Percentiles rank a stretch among this genome's conserved stretches.
phyloP scores from a whole-genome alignment of 2,113 vertebrate species.

The Butastur rufipennis region DNA sequence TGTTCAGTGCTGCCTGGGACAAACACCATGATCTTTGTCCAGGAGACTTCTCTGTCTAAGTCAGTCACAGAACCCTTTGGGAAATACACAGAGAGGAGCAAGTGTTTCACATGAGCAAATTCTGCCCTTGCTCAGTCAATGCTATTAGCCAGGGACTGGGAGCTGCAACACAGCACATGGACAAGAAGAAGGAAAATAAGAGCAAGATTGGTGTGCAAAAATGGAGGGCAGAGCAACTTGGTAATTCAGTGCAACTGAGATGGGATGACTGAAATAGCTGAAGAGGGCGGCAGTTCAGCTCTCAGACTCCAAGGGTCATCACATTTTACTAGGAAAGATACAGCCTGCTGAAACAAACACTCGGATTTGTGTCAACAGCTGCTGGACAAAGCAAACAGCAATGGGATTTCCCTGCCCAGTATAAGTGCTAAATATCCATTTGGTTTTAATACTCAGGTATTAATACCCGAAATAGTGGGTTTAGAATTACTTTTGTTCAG shows the following conservation, averaged over 20 bases:
- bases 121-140: background rate
- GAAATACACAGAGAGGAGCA: background rate
- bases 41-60: background rate
- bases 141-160: background rate
- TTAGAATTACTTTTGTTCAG: background rate
- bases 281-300: background rate
- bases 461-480: background rate
- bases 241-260: background rate
- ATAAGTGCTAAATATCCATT: background rate
- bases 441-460: background rate
- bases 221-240: fast-evolving
- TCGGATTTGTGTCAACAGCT: background rate
- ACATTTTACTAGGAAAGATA: background rate
- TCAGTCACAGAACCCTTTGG: background rate
- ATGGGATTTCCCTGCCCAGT: background rate
- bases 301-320: background rate
- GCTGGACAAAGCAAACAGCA: background rate
- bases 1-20: background rate
- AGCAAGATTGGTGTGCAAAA: background rate
- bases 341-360: background rate
- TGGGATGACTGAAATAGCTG: background rate
- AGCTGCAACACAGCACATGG: background rate
- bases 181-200: background rate
- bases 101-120: background rate
- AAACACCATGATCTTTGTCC: background rate